Percentiles rank a stretch among this genome's conserved stretches.
Conservation (phyloP, 2,888 invertebrate species). For the Cantharis rustica region DNA sequence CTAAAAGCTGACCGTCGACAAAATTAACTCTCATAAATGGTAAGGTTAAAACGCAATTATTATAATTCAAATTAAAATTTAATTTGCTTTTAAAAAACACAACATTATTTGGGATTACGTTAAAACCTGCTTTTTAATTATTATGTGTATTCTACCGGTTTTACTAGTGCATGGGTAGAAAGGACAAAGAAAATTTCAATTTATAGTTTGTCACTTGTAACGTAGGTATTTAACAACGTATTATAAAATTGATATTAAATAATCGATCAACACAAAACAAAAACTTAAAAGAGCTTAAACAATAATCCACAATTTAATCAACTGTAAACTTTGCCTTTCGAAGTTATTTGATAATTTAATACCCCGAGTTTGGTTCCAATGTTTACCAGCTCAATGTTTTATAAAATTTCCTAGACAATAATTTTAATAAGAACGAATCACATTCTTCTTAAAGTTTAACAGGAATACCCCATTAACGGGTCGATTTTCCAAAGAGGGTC, state of each 20-base stretch:
- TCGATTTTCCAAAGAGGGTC: neutral
- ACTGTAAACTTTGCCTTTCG: neutral
- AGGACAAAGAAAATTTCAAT: conserved; percentile 2
- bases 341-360: neutral
- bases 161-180: neutral
- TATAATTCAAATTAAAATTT: neutral
- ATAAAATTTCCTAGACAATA: neutral
- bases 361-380: neutral
- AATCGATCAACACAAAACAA: neutral
- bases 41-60: neutral
- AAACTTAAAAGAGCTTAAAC: neutral
- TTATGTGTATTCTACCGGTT: neutral
- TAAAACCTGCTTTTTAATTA: neutral
- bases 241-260: neutral
- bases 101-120: neutral
- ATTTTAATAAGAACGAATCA: neutral
- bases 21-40: conserved; percentile 35
- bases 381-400: neutral
- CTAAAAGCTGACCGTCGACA: conserved; percentile 44
- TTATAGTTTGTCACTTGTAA: neutral
- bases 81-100: neutral
- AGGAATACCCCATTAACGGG: neutral
- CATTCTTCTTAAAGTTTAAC: neutral
- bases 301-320: neutral
- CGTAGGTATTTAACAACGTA: neutral